A percentile compares a stretch with the other conserved stretches of the same genome.
Evolutionary conservation across 2,113 vertebrate species (phyloP).

Genomic region (Chloebia gouldiae): DNA sequence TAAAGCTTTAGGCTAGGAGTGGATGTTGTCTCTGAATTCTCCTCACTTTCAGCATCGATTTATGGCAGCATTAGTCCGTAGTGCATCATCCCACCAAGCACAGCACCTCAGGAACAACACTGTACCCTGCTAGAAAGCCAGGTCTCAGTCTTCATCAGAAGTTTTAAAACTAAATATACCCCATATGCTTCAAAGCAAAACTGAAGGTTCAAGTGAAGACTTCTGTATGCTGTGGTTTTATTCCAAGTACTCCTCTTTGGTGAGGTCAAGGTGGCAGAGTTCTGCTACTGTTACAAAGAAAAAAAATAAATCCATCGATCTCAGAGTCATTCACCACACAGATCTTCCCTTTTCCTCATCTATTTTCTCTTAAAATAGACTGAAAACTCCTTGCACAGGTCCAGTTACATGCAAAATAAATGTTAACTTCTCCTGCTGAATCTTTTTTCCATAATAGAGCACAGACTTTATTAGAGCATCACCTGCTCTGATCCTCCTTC

Average conservation of each 20-base stretch:
- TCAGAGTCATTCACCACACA: conserved; percentile 7
- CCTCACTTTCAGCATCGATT: not conserved
- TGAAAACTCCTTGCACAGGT: not conserved
- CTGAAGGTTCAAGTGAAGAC: conserved; percentile 48
- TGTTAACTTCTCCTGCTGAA: not conserved
- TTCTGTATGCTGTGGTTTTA: conserved; percentile 41
- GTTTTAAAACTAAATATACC: conserved; percentile 45
- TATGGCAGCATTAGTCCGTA: not conserved
- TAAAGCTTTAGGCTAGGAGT: not conserved
- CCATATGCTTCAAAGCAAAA: conserved; percentile 48
- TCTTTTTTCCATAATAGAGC: not conserved
- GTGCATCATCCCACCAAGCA: not conserved
- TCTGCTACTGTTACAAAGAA: conserved; percentile 56
- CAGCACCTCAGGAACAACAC: conserved; percentile 5
- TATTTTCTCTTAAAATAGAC: not conserved
- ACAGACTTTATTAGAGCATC: conserved; percentile 12
- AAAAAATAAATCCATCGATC: conserved; percentile 25
- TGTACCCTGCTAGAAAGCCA: conserved; percentile 13
- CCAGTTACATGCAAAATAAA: conserved; percentile 10
- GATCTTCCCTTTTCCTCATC: not conserved
- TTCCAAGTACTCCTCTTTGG: conserved; percentile 47
- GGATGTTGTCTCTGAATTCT: not conserved
- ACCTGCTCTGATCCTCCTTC: not conserved
- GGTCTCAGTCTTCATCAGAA: conserved; percentile 13
- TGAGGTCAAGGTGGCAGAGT: conserved; percentile 40